phyloP scores from a whole-genome alignment of 1,140 invertebrate genomes.

The Trichonephila clavata region DNA sequence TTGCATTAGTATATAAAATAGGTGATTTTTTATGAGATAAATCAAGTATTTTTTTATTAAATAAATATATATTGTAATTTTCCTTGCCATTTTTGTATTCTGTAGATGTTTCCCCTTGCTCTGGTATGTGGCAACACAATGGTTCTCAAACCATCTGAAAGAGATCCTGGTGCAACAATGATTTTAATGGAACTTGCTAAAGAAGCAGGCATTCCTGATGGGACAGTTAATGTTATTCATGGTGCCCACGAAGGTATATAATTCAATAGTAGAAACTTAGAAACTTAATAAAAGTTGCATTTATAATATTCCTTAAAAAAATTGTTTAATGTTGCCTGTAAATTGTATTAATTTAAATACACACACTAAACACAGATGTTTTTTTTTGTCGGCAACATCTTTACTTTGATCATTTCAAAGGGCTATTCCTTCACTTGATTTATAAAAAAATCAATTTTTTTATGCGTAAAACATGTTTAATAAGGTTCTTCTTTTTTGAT shows the following conservation, averaged over 20 bases:
- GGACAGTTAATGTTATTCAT: slow-evolving; percentile 97
- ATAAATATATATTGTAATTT: not conserved
- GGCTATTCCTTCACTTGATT: no score
- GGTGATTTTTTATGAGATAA: no score
- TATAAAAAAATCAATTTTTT: no score
- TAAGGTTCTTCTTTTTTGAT: no score
- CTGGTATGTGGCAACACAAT: slow-evolving; percentile 92
- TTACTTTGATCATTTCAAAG: not conserved
- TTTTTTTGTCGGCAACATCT: no score
- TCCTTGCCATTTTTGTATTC: not conserved
- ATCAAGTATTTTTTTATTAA: no score
- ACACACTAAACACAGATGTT: no score
- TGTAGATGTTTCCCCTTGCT: slow-evolving; percentile 94
- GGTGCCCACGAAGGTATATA: slow-evolving; percentile 89
- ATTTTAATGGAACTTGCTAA: slow-evolving; percentile 93
- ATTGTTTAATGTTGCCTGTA: no score
- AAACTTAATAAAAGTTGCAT: not conserved
- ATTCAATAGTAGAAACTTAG: not conserved
- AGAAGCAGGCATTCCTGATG: slow-evolving; percentile 95
- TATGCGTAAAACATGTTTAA: no score
- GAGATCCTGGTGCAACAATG: slow-evolving; percentile 98
- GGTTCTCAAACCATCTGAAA: slow-evolving; percentile 94
- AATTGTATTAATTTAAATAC: not conserved
- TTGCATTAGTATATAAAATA: no score
- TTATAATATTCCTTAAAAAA: not conserved